Evolutionary conservation across 2,797 vertebrate genomes (phyloP), one percentile per base, ranked within the genome.

Genomic region (Acropternis orthonyx): DNA sequence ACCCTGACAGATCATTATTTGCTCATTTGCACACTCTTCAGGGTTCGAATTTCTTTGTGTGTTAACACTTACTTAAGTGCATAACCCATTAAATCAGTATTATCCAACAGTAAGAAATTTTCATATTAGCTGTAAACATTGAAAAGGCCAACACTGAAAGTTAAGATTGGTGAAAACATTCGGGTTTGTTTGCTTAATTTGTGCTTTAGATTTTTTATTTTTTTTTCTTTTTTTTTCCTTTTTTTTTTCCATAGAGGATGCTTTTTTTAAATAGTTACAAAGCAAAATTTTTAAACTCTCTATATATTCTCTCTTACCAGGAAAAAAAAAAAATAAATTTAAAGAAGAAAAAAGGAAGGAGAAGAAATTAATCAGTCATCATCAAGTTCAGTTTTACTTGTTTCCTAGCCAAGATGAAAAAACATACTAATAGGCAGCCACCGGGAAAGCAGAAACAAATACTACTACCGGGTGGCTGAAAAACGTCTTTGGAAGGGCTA

Each of bases 121-220:
- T 12, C 20, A 3, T 59, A 36, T 71, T 67, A 67, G 7, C 11
- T 77, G 9, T 52, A 63, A 67, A 5, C 28, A 49, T 18, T 91
- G 58, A 74, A 72, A 85, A 34, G 6, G 15, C 8, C 68, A 32
- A 52, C 19, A 44, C 9, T 66, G n/a, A 55, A 58, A 80, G 27
- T 51, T 49, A 66, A 41, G 19, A 54, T 14, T 2, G 3, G 12
- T 67, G 58, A 73, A 88, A 88, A 27, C 4, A 67, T 34, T 21
- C 41, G 6, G 13, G 0, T 1, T 24, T 67, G 46, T 81, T 36
- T 28, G 11, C 18, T 65, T 34, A 2, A 1, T n/a, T 65, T 69
- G 6, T 4, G 9, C 1, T 13, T 59, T 9, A 2, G 7, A 12
- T 21, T 21, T 72, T 75, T 36, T 34, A 8, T 5, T 18, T 43